Percentiles rank a stretch among this genome's conserved stretches.
Evolutionary conservation across 2,113 vertebrate species (phyloP).

Genomic region (Charadrius vociferus): DNA sequence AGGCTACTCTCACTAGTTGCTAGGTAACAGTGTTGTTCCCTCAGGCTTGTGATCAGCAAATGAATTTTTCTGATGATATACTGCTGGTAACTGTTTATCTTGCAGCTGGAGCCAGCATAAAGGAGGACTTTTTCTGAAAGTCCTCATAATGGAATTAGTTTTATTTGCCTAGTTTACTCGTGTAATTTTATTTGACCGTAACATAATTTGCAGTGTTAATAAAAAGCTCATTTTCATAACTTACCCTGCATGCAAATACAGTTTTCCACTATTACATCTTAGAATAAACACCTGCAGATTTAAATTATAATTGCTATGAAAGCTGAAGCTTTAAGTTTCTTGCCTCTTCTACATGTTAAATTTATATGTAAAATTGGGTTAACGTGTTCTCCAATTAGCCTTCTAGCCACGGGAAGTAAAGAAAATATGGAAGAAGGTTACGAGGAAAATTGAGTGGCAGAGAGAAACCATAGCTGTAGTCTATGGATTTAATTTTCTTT

Average conservation of each 20-base stretch:
- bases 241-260: not conserved
- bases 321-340: not conserved
- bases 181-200: not conserved
- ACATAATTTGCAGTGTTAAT: not conserved
- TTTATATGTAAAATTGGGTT: not conserved
- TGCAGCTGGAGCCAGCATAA: not conserved
- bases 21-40: constrained; percentile 29
- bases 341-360: not conserved
- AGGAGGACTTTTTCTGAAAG: not conserved
- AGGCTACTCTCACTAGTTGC: constrained; percentile 3
- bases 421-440: not conserved
- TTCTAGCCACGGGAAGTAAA: not conserved
- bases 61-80: constrained; percentile 2
- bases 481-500: not conserved
- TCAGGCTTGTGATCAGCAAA: constrained; percentile 8
- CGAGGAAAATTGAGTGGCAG: not conserved
- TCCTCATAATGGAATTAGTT: not conserved
- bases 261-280: not conserved
- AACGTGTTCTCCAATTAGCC: not conserved
- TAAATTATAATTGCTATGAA: not conserved
- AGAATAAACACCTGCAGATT: not conserved
- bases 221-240: not conserved
- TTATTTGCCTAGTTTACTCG: not conserved
- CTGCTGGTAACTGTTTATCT: not conserved
- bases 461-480: not conserved